These are phyloP conservation scores for Stichodactyla mertensii DNA, from an alignment of 64 coral and sea anemone genomes.

Conservation along the genomic window DNA sequence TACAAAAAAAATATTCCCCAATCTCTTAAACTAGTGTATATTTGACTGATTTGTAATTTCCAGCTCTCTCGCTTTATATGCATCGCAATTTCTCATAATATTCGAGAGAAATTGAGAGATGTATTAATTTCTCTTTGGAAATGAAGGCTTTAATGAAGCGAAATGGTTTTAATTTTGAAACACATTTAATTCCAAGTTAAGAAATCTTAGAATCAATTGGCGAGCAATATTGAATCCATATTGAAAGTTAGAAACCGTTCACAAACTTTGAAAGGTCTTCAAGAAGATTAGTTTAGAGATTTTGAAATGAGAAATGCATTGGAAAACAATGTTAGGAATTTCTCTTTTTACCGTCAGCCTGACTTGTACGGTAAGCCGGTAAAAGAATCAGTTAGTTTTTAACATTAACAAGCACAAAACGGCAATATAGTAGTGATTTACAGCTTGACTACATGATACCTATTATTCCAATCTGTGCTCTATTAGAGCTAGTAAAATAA, in stretches of 20 bases:
- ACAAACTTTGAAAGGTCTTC: not conserved
- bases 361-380: too few relatives aligned
- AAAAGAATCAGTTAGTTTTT: not conserved
- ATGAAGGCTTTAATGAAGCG: not conserved
- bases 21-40: too few relatives aligned
- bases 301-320: not conserved
- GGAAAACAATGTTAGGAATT: not conserved
- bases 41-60: too few relatives aligned
- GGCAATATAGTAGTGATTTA: not conserved
- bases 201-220: not conserved
- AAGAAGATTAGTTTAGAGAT: not conserved
- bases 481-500: slow-evolving; percentile 17
- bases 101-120: too few relatives aligned
- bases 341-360: too few relatives aligned
- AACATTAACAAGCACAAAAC: not conserved
- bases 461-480: slow-evolving; percentile 7
- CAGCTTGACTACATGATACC: slow-evolving; percentile 1
- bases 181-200: not conserved
- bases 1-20: too few relatives aligned
- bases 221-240: not conserved
- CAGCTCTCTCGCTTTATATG: too few relatives aligned
- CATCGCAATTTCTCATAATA: too few relatives aligned
- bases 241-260: not conserved
- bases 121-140: not conserved
- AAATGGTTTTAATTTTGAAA: not conserved